A percentile compares a stretch with the other conserved stretches of the same genome.
These are phyloP conservation scores for Aix galericulata DNA, from an alignment of 2,113 vertebrate genomes.

Conservation along the genomic window DNA sequence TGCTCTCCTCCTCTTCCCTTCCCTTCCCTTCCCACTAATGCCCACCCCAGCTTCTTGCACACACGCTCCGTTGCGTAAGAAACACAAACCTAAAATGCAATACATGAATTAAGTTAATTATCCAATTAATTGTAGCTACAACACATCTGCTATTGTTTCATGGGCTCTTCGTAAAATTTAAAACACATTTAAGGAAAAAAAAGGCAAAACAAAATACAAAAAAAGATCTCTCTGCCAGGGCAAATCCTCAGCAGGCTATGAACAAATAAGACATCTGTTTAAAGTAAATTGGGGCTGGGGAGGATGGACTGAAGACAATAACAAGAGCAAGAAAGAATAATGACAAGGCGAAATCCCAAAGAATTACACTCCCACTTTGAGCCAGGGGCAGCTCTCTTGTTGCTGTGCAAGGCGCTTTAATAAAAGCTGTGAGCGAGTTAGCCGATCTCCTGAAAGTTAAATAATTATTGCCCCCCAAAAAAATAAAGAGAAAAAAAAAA, in stretches of 20 bases:
- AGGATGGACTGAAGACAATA: conserved; percentile 72
- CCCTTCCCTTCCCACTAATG: not conserved
- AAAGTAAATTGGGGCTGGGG: conserved; percentile 43
- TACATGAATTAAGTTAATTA: conserved; percentile 52
- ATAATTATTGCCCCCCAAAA: not conserved
- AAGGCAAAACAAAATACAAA: conserved; percentile 53
- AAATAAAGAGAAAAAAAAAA: not conserved
- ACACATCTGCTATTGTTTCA: conserved; percentile 66
- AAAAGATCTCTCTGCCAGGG: conserved; percentile 36
- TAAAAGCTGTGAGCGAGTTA: conserved; percentile 36
- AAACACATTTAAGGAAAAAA: conserved; percentile 55
- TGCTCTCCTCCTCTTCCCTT: not conserved
- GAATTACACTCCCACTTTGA: conserved; percentile 83
- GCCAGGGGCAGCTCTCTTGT: conserved; percentile 56
- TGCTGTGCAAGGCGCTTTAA: conserved; percentile 42
- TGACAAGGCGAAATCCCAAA: conserved; percentile 82
- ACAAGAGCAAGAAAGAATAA: conserved; percentile 81
- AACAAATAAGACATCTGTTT: conserved; percentile 57
- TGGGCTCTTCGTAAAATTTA: conserved; percentile 36
- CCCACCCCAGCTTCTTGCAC: not conserved
- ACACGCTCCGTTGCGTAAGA: conserved; percentile 15
- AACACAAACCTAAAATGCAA: conserved; percentile 59
- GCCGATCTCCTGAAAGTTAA: conserved; percentile 43
- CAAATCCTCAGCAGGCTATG: conserved; percentile 43
- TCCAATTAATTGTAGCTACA: conserved; percentile 52